phyloP scores from a whole-genome alignment of 2,888 invertebrate genomes.

The Eretmocerus hayati region DNA sequence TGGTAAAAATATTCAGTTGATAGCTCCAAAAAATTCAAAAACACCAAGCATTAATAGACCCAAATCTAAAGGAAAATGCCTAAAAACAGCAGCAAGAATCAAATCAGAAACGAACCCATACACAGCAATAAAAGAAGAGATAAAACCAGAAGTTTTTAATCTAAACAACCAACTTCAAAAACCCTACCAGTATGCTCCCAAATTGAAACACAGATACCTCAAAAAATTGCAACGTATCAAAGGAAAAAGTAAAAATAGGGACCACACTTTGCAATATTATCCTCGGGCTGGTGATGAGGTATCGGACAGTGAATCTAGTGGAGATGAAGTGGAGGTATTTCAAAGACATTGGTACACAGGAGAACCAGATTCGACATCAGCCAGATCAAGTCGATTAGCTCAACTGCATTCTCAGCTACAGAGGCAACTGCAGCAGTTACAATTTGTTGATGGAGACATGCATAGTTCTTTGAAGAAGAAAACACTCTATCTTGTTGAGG shows the following conservation, averaged over 20 bases:
- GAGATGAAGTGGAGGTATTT: conserved; percentile 42
- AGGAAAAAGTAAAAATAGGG: conserved; percentile 33
- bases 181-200: conserved; percentile 26
- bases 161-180: conserved; percentile 27
- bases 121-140: conserved; percentile 22
- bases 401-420: conserved; percentile 46
- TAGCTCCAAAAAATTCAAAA: conserved; percentile 34
- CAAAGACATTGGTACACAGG: conserved; percentile 47
- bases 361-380: conserved; percentile 33
- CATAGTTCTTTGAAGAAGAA: conserved; percentile 33
- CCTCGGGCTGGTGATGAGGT: conserved; percentile 45
- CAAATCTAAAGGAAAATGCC: conserved; percentile 38
- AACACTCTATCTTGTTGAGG: conserved; percentile 34
- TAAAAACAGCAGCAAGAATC: conserved; percentile 31
- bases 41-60: conserved; percentile 28
- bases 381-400: conserved; percentile 39
- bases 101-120: conserved; percentile 28
- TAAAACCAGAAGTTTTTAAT: conserved; percentile 11
- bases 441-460: conserved; percentile 37
- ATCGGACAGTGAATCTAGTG: conserved; percentile 47
- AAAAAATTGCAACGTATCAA: conserved; percentile 31
- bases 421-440: conserved; percentile 48
- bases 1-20: conserved; percentile 33
- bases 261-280: conserved; percentile 43
- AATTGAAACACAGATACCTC: conserved; percentile 28